Evolutionary conservation across 2,113 vertebrate genomes (phyloP).

Genomic region (Monarcha castaneiventris): DNA sequence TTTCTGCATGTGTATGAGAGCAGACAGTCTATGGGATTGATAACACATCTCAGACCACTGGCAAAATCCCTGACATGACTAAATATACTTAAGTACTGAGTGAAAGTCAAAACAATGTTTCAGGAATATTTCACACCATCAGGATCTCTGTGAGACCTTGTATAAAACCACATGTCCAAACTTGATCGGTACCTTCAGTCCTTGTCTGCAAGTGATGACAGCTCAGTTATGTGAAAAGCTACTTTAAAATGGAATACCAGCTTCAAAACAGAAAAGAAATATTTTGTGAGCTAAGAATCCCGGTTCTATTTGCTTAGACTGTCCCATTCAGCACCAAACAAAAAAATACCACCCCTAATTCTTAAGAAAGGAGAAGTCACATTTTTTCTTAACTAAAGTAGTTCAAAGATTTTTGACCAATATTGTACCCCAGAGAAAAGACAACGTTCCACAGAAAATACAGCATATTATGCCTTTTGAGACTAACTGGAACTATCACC

Average conservation of each 20-base stretch:
- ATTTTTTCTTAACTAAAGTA: not conserved
- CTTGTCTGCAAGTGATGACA: not conserved
- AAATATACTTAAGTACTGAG: not conserved
- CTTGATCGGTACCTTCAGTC: slow-evolving; percentile 11
- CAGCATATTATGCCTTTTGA: not conserved
- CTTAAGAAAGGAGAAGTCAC: not conserved
- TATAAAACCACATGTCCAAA: slow-evolving; percentile 1
- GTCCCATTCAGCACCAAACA: not conserved
- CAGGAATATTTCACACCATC: not conserved
- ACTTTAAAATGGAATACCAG: not conserved
- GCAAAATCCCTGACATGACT: not conserved
- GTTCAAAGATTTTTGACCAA: not conserved
- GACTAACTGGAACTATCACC: not conserved
- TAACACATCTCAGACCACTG: not conserved
- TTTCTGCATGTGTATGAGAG: not conserved
- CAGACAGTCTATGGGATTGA: not conserved
- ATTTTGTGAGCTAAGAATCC: not conserved
- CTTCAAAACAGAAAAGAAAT: slow-evolving; percentile 7
- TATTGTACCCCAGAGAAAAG: not conserved
- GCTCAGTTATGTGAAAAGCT: slow-evolving; percentile 14
- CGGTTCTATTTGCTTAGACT: not conserved
- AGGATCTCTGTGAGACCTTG: not conserved
- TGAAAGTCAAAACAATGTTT: slow-evolving; percentile 29
- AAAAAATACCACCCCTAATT: not conserved
- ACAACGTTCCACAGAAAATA: not conserved